Conservation (phyloP, 2,113 vertebrate genomes). For the Podiceps cristatus region DNA sequence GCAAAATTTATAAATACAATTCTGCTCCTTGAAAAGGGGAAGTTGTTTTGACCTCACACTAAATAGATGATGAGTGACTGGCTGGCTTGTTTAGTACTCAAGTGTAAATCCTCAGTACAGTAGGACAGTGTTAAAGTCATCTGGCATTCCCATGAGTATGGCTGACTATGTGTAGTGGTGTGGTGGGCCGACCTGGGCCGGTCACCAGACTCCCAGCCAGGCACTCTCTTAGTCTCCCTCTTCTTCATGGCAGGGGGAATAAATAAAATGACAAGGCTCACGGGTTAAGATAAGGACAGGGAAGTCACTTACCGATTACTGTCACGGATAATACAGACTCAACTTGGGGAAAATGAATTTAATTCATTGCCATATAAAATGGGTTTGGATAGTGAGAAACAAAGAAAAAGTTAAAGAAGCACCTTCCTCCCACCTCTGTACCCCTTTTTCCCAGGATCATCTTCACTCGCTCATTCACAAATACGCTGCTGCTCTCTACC, state of each 20-base stretch:
- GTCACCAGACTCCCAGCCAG: accelerated
- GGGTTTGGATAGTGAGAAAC: background rate
- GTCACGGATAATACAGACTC: background rate
- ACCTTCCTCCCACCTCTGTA: background rate
- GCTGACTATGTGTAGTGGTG: background rate
- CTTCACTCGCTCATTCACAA: background rate
- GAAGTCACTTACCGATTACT: background rate
- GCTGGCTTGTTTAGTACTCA: background rate
- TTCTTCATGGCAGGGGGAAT: background rate
- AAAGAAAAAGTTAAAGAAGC: background rate
- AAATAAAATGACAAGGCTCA: background rate
- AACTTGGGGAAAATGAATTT: background rate
- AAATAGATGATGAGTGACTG: background rate
- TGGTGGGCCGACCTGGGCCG: background rate
- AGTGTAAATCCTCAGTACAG: background rate
- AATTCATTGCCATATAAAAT: background rate
- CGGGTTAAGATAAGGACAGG: background rate
- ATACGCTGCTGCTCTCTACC: accelerated
- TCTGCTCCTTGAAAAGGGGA: background rate
- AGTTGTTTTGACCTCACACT: background rate
- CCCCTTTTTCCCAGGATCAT: background rate
- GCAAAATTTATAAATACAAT: background rate
- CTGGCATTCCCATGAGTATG: background rate
- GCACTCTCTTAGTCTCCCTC: background rate
- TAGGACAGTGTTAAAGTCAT: background rate